These are phyloP conservation scores for Pristionchus arcanus DNA, from an alignment of 2,888 invertebrate species.

Conservation along the genomic window DNA sequence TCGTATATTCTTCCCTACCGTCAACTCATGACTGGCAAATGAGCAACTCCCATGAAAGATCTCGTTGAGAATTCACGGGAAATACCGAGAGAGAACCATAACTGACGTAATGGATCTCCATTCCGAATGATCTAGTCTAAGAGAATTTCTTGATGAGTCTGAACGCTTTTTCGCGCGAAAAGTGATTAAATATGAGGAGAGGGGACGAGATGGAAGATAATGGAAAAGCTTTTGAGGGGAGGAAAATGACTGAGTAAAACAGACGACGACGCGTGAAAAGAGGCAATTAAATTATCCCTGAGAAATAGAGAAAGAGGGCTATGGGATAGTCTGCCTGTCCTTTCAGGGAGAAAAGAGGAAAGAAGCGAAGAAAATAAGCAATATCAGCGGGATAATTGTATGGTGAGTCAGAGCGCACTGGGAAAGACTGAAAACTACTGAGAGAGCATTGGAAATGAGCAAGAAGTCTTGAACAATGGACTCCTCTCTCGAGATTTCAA, in stretches of 20 bases:
- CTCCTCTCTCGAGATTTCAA: background rate
- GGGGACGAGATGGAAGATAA: background rate
- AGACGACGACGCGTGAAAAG: background rate
- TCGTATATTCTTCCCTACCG: background rate
- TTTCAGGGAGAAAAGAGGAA: background rate
- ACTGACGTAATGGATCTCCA: background rate
- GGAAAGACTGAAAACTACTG: background rate
- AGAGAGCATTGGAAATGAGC: background rate
- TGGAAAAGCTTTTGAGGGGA: background rate
- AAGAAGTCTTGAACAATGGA: background rate
- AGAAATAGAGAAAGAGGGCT: background rate
- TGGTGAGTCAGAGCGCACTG: background rate
- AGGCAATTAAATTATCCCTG: conserved; percentile 4
- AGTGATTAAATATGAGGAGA: conserved; percentile 38
- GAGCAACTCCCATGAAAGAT: background rate
- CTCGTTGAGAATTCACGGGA: background rate
- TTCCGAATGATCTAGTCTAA: background rate
- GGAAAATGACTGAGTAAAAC: background rate
- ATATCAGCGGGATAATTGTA: background rate
- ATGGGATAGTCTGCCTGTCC: background rate
- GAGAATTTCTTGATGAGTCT: background rate
- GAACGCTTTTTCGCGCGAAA: background rate
- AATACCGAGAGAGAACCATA: background rate
- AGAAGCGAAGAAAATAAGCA: background rate
- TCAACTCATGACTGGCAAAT: background rate